A percentile compares a stretch with the other conserved stretches of the same genome.
Conservation (phyloP, 2,888 invertebrate species). For the Aphidoletes aphidimyza region DNA sequence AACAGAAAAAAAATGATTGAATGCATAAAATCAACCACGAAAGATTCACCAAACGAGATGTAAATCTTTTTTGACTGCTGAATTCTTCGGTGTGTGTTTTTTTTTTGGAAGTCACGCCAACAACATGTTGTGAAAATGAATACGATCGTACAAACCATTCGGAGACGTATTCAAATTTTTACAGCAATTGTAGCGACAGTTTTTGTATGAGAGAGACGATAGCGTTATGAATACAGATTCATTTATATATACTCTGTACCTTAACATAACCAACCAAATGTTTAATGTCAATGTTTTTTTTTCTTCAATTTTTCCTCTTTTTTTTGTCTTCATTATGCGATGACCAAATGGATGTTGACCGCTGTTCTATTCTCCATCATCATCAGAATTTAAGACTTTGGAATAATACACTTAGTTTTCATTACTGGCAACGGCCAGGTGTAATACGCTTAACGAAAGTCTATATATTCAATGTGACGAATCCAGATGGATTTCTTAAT, state of each 20-base stretch:
- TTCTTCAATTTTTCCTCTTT: neutral
- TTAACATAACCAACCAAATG: too few species aligned
- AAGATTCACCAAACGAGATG: neutral
- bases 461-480: conserved; percentile 89
- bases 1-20: neutral
- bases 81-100: neutral
- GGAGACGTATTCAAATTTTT: neutral
- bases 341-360: too few species aligned
- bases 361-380: too few species aligned
- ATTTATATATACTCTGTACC: too few species aligned
- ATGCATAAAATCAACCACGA: neutral
- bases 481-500: conserved; percentile 80
- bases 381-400: conserved; percentile 85
- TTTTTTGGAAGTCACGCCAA: neutral
- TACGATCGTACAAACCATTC: neutral
- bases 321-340: neutral
- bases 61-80: neutral
- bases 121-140: conserved; percentile 16
- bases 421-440: conserved; percentile 89
- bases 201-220: neutral
- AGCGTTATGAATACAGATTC: neutral
- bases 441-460: conserved; percentile 85
- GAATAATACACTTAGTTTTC: conserved; percentile 87
- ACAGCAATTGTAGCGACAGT: neutral
- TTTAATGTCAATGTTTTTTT: neutral